A percentile compares a stretch with the other conserved stretches of the same genome.
Evolutionary conservation across 1,140 invertebrate genomes (phyloP).

Genomic region (Lerema accius): DNA sequence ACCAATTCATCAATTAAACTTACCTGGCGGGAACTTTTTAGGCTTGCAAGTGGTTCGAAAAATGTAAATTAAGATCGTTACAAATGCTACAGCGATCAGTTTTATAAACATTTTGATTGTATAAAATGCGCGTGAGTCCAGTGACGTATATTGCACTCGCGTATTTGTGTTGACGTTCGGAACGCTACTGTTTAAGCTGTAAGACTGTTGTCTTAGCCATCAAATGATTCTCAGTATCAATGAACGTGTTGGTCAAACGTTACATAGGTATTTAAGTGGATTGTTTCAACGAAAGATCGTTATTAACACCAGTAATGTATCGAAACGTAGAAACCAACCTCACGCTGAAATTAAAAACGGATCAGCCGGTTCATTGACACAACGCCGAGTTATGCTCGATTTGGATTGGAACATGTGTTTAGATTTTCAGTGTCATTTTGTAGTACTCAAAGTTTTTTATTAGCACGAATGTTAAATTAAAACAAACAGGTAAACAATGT

Average conservation of each 20-base stretch:
- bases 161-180: slow-evolving; percentile 12
- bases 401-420: no score
- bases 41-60: slow-evolving; percentile 26
- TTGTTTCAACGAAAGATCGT: no score
- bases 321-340: no score
- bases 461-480: no score
- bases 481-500: no score
- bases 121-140: slow-evolving; percentile 16
- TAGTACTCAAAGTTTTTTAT: no score
- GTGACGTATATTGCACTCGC: slow-evolving; percentile 13
- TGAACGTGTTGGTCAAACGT: neutral
- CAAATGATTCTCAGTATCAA: slow-evolving; percentile 5
- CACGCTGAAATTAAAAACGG: no score
- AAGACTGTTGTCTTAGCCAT: slow-evolving; percentile 6
- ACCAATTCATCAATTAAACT: slow-evolving; percentile 20
- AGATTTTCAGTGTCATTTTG: no score
- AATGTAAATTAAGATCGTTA: slow-evolving; percentile 5
- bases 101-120: slow-evolving; percentile 7
- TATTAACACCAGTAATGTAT: no score
- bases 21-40: slow-evolving; percentile 33
- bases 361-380: no score
- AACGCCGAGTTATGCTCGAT: no score
- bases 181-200: slow-evolving; percentile 6
- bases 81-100: slow-evolving; percentile 1
- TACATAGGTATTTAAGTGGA: neutral